A percentile compares a stretch with the other conserved stretches of the same genome.
phyloP scores from a whole-genome alignment of 2,888 invertebrate genomes.

The Osedax fenrisi region DNA sequence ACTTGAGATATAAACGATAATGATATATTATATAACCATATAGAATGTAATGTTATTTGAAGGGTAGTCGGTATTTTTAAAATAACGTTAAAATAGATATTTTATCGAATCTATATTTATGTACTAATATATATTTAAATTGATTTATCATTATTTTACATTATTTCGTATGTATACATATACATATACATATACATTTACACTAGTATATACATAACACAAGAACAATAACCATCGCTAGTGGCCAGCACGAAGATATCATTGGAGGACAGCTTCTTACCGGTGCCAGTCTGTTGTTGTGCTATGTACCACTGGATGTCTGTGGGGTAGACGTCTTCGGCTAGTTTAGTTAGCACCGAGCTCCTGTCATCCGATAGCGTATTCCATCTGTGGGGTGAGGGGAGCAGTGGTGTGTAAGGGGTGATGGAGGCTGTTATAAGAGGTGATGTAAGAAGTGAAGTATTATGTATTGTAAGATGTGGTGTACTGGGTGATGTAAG shows the following conservation, averaged over 20 bases:
- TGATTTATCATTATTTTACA: too few species aligned
- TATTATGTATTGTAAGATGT: too few species aligned
- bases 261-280: slow-evolving; percentile 52
- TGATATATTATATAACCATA: too few species aligned
- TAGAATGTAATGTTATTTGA: too few species aligned
- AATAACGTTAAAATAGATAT: too few species aligned
- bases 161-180: too few species aligned
- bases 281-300: slow-evolving; percentile 42
- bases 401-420: background rate
- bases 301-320: slow-evolving; percentile 78
- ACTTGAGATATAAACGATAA: too few species aligned
- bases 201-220: background rate
- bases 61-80: too few species aligned
- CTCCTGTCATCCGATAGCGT: slow-evolving; percentile 65
- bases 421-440: slow-evolving; percentile 57
- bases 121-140: too few species aligned
- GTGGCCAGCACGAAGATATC: slow-evolving; percentile 75
- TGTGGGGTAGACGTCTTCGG: slow-evolving; percentile 73
- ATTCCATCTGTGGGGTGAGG: slow-evolving; percentile 68
- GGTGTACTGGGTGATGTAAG: too few species aligned
- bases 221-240: slow-evolving; percentile 63
- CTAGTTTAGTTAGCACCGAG: slow-evolving; percentile 60
- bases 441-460: too few species aligned
- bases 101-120: too few species aligned
- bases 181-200: background rate